Evolutionary conservation across 2,113 vertebrate species (phyloP), one percentile per base, ranked within the genome.

Genomic region (Seriola aureovittata): DNA sequence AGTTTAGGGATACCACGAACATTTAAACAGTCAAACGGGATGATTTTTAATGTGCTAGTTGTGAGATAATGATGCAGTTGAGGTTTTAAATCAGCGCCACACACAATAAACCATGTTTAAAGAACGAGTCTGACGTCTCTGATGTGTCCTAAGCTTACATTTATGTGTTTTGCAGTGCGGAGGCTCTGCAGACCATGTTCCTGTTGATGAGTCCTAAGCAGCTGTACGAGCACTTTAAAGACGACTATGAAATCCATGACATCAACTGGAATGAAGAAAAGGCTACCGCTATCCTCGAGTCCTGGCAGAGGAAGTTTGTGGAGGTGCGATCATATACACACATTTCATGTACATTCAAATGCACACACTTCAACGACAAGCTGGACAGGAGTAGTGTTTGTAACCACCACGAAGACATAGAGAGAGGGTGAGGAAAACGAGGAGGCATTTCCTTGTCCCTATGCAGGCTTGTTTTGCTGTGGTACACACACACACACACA

Each of bases 191-290:
- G 93, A 99, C 96, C 88, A 99, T 98, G 95, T 99, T 98, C 95
- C 96, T 99, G 86, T 95, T 99, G 70, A 99, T 99, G 98, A 99
- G 98, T 80, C 97, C 98, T 8, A 97, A 97, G 74, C 98, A 99
- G 93, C 96, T 99, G 23, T 99, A 97, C 0, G 97, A 99, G 91
- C 98, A 99, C 93, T 99, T 98, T 95, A 97, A 97, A 87, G 98
- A 98, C 0, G 97, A 99, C 95, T 99, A 99, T 0, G 97, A 99
- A 95, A 99, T 99, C 29, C 98, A 99, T 0, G 97, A 99, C 94
- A 99, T 99, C 75, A 98, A 96, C 96, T 99, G 98, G 98, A 99
- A 96, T 0, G 97, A 99, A 85, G 97, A 98, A 29, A 99, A 99
- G 92, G 98, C 98, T 0, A 91, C 95, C 0, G 96, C 96, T 29